Base-by-base conservation (phyloP, 2,888 invertebrate genomes). In the Thereva unica region DNA sequence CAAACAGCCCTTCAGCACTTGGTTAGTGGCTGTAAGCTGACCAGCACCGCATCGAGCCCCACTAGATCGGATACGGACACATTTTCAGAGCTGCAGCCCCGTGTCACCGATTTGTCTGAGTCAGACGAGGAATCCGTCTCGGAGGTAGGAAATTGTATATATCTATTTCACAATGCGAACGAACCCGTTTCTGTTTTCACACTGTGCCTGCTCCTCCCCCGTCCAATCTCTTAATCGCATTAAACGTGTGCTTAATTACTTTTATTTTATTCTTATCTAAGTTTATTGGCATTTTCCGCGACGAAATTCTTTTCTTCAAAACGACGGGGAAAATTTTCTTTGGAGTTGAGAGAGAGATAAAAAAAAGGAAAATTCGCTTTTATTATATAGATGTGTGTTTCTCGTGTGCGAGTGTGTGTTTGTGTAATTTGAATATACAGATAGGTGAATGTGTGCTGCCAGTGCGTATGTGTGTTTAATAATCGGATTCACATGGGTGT, bases 61-160 rank as follows among this genome's bases (percentile, higher is more conserved):
- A 88, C 88, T 81, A 89, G 89, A 85, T 89, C 92, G 80, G 90
- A 90, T 85, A 91, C 91, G 81, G 92, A 92, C 86, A 92, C 91
- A 82, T 90, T 88, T 85, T 89, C 89, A 80, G 91, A 91, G 83
- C 84, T 87, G 81, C 91, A 90, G 82, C 89, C 90, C 80, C 90
- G 91, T 85, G 92, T 93, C 86, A 91, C 92, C 83, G 94, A 94
- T 86, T 89, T 94, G 82, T 95, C 95, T 78, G 95, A 93, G 85
- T 95, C 94, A 83, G 95, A 95, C 83, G 95, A 95, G 84, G 95
- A 95, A 83, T 95, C 95, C 84, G 93, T 93, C 82, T 95, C 94
- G 78, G 95, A 95, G 93, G 95, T 95, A 89, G 87, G 84, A 78
- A 68, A 66, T 68, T 66, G 73, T 75, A n/a, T n/a, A n/a, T n/a